Percentiles rank a stretch among this genome's conserved stretches.
Evolutionary conservation across 2,888 invertebrate species (phyloP).

Genomic region (Diaphora mendica): DNA sequence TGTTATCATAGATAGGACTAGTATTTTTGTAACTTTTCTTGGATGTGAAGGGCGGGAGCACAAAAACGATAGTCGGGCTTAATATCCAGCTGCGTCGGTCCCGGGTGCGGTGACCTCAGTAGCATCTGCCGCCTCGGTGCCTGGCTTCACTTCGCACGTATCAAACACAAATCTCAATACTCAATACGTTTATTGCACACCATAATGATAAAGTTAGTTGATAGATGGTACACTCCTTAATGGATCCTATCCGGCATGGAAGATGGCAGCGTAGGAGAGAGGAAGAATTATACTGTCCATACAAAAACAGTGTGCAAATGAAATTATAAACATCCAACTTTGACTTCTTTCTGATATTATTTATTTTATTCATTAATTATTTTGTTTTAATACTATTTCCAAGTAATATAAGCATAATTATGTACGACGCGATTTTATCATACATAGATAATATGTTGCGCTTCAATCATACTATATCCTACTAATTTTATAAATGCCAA

Average conservation of each 20-base stretch:
- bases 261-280: neutral
- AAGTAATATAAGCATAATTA: too few species aligned
- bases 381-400: too few species aligned
- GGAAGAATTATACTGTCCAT: neutral
- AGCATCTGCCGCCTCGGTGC: constrained; percentile 73
- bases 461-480: too few species aligned
- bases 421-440: too few species aligned
- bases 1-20: constrained; percentile 47
- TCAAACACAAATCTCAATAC: constrained; percentile 61
- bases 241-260: neutral
- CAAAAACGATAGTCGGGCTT: constrained; percentile 71
- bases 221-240: neutral
- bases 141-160: constrained; percentile 69
- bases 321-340: too few species aligned
- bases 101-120: constrained; percentile 78
- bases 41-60: constrained; percentile 53
- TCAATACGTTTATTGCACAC: constrained; percentile 1
- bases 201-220: neutral
- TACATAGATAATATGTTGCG: neutral
- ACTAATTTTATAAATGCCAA: too few species aligned
- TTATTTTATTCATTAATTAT: too few species aligned
- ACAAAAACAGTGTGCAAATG: neutral
- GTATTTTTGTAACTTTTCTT: constrained; percentile 57
- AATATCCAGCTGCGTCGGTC: constrained; percentile 73
- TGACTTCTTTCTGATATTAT: neutral